phyloP scores from a whole-genome alignment of 1,140 invertebrate genomes.

The Pseudomyrmex flavicornis region DNA sequence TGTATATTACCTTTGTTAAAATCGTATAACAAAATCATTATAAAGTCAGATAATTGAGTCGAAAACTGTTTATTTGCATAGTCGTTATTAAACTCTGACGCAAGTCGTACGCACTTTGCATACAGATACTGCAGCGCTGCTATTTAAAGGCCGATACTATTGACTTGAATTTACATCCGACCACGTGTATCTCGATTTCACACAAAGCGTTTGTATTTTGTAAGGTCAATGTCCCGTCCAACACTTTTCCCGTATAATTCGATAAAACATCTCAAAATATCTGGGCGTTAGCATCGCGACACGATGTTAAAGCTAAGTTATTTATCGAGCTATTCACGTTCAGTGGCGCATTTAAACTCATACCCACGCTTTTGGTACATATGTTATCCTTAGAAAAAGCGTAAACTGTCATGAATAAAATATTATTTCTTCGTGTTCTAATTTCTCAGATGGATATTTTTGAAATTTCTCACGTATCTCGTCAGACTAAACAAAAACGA shows the following conservation, averaged over 20 bases:
- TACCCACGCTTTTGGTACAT: not conserved
- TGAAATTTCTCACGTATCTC: not conserved
- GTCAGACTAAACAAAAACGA: not conserved
- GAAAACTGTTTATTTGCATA: not conserved
- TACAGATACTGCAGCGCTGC: not conserved
- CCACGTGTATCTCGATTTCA: constrained; percentile 13
- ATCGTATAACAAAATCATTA: not conserved
- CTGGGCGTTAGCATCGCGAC: not conserved
- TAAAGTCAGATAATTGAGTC: not conserved
- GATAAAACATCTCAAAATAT: not conserved
- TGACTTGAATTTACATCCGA: constrained; percentile 21
- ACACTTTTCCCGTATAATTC: not conserved
- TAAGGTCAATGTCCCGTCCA: constrained; percentile 28
- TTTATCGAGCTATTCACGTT: not conserved
- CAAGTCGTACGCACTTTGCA: not conserved
- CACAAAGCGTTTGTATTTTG: constrained; percentile 29
- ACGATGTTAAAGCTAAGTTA: not conserved
- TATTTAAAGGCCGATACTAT: constrained; percentile 34
- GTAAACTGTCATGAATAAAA: not conserved
- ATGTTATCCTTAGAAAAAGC: not conserved
- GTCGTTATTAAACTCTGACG: not conserved
- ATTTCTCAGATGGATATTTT: not conserved
- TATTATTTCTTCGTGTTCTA: not conserved
- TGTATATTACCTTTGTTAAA: not conserved
- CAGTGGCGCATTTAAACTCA: not conserved